Percentiles rank a stretch among this genome's conserved stretches.
phyloP scores from a whole-genome alignment of 2,888 invertebrate species.

The Sarcophaga variegata region DNA sequence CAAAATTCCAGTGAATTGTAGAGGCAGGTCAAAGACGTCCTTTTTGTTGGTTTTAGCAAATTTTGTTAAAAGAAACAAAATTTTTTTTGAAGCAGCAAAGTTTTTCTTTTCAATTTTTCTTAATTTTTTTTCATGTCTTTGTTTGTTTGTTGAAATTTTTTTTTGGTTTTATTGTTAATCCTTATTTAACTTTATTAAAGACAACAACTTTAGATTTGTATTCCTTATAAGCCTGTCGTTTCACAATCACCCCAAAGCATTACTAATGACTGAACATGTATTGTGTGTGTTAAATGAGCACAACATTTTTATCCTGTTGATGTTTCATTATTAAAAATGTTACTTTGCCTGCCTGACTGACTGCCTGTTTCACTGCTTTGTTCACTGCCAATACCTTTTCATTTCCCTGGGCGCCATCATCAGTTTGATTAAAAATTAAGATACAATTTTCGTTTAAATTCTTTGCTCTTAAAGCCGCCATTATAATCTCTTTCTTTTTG shows the following conservation, averaged over 20 bases:
- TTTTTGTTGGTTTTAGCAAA: too few species aligned
- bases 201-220: not conserved
- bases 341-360: not conserved
- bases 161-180: too few species aligned
- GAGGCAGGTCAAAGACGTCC: too few species aligned
- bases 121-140: too few species aligned
- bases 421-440: conserved; percentile 6
- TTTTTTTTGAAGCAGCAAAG: too few species aligned
- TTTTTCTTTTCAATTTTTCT: too few species aligned
- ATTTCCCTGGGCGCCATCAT: conserved; percentile 22
- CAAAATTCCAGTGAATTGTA: too few species aligned
- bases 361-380: not conserved
- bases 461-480: not conserved
- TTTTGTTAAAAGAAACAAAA: too few species aligned
- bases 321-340: not conserved
- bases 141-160: too few species aligned
- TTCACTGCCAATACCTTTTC: conserved; percentile 8
- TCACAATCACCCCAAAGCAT: conserved; percentile 52
- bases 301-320: conserved; percentile 9
- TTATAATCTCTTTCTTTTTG: not conserved
- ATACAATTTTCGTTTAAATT: not conserved
- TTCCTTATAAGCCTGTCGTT: not conserved
- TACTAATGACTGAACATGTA: conserved; percentile 65
- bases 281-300: conserved; percentile 52
- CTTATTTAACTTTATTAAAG: too few species aligned